These are phyloP conservation scores for Aurelia coerulea DNA, from an alignment of 30 jellyfish, hydroid and myxozoan genomes.

Conservation along the genomic window DNA sequence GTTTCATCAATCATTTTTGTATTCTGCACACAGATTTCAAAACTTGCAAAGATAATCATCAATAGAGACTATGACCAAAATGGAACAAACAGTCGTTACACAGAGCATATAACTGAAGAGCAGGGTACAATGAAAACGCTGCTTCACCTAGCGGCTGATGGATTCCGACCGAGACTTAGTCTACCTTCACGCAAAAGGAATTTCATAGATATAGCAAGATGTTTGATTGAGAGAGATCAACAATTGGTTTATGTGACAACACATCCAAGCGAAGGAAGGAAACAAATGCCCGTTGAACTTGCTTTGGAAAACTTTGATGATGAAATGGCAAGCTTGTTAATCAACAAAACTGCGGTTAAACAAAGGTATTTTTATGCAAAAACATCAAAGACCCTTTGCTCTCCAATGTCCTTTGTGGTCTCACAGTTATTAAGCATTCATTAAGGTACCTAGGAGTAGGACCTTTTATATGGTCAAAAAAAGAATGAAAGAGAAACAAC, in stretches of 20 bases:
- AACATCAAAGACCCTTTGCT: too few species aligned
- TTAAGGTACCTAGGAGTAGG: too few species aligned
- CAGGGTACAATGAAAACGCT: slow-evolving; percentile 64
- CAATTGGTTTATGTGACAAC: slow-evolving; percentile 71
- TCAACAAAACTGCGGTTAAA: slow-evolving; percentile 49
- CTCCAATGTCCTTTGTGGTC: too few species aligned
- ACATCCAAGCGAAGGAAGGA: slow-evolving; percentile 39
- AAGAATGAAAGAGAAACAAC: too few species aligned
- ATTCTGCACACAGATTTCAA: slow-evolving; percentile 33
- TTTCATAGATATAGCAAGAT: slow-evolving; percentile 58
- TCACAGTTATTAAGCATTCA: too few species aligned
- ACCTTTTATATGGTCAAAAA: too few species aligned
- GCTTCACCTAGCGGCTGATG: slow-evolving; percentile 89
- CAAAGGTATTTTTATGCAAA: too few species aligned
- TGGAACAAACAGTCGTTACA: slow-evolving; percentile 46
- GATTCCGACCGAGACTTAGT: slow-evolving; percentile 34
- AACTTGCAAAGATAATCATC: slow-evolving; percentile 55
- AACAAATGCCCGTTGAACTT: slow-evolving; percentile 68
- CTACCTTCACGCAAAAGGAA: slow-evolving; percentile 33
- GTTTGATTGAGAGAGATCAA: slow-evolving; percentile 58
- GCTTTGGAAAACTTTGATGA: slow-evolving; percentile 77
- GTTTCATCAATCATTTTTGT: not conserved
- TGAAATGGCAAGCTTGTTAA: slow-evolving; percentile 77
- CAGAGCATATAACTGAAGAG: slow-evolving; percentile 13
- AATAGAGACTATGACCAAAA: slow-evolving; percentile 41